Evolutionary conservation across 92 coral and sea anemone genomes (phyloP), one percentile per base, ranked within the genome.

Genomic region (Nematostella vectensis): DNA sequence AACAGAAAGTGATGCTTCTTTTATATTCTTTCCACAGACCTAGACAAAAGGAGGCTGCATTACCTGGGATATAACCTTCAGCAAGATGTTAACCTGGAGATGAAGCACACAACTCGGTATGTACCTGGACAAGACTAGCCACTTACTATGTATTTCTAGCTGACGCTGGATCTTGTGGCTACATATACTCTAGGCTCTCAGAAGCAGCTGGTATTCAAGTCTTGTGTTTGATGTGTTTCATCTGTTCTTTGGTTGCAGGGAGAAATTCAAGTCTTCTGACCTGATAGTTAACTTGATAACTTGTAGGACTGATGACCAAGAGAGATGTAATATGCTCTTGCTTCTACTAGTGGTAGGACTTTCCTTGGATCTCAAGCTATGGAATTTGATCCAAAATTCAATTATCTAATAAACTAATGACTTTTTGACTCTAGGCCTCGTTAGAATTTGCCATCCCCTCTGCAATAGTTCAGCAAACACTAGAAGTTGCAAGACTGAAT

Each of bases 401-500:
- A n/a, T n/a, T n/a, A n/a, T n/a, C n/a, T n/a, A 12, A 22, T 17
- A 3, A 22, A 2, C 15, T 6, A 33, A 33, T 33, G 8, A 33
- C 40, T 33, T 33, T 15, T 33, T 23, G 33, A 0, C 12, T 65
- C 38, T 29, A 89, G 95, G 86, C 91, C 8, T 69, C 88, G 47
- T 61, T 89, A 58, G 97, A 85, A 57, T 89, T 89, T 68, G 76
- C 83, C 15, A 77, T 89, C 33, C 91, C 97, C 3, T 56, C 83
- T 29, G 33, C 81, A 45, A 58, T 89, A 2, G 65, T 89, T 6
- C 88, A 81, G 20, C 95, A 89, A 49, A 89, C 96, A 1, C 60
- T 89, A 15, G 75, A 73, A 21, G 63, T 84, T 65, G 86, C 96
- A 65, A 85, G 74, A 52, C 75, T 89, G 10, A 71, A 65, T 31